Conservation (phyloP, 2,888 invertebrate genomes). For the Sipha maydis region DNA sequence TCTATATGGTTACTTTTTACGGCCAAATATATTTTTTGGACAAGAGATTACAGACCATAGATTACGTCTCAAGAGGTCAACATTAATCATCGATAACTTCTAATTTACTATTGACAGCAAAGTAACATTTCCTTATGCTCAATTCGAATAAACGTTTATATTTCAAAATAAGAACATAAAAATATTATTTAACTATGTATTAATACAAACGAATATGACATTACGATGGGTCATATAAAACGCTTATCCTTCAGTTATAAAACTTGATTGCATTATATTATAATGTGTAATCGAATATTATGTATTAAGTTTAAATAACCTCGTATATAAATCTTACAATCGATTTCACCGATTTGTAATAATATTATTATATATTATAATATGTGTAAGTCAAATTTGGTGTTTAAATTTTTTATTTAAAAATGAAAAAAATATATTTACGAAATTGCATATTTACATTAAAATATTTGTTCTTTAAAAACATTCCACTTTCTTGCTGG, state of each 20-base stretch:
- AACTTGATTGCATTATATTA: no score
- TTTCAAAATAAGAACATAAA: no score
- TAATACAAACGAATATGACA: no score
- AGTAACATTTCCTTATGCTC: not conserved
- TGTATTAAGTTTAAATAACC: no score
- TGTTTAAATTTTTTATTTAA: not conserved
- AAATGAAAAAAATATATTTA: not conserved
- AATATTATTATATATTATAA: no score
- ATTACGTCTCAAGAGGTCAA: not conserved
- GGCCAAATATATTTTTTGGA: not conserved
- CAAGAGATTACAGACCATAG: not conserved
- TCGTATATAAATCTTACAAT: no score
- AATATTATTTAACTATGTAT: no score
- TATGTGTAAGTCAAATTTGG: not conserved
- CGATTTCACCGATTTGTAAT: not conserved
- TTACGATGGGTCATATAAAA: no score
- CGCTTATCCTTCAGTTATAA: no score
- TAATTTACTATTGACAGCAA: not conserved
- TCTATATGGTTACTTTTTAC: not conserved
- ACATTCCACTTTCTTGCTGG: not conserved
- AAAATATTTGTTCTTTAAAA: not conserved
- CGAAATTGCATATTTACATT: not conserved
- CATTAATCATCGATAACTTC: slow-evolving; percentile 6
- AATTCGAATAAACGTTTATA: not conserved
- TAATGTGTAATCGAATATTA: no score